Conservation (phyloP, 2,888 invertebrate species). For the Ellobium chinense region DNA sequence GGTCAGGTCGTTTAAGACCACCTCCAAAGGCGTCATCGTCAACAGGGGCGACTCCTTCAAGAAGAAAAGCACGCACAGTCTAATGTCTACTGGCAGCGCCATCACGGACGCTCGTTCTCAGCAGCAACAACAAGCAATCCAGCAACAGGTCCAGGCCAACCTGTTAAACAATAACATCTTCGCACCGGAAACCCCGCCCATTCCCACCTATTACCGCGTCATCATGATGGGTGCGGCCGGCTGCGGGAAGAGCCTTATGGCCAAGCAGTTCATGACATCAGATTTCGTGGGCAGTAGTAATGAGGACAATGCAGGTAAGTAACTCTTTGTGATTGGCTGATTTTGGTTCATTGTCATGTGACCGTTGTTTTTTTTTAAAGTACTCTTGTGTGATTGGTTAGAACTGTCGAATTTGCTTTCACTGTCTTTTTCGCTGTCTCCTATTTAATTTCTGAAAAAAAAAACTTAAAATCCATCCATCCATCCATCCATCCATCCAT, state of each 20-base stretch:
- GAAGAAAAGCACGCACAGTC: constrained; percentile 91
- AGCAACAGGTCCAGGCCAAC: constrained; percentile 28
- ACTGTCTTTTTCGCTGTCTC: too few relatives aligned
- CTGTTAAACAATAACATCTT: constrained; percentile 51
- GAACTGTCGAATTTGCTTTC: too few relatives aligned
- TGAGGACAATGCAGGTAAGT: constrained; percentile 44
- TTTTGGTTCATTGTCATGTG: too few relatives aligned
- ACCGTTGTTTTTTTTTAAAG: too few relatives aligned
- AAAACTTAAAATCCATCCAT: too few relatives aligned
- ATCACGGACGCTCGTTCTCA: constrained; percentile 46
- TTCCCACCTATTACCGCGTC: constrained; percentile 81
- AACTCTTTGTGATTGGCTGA: not conserved
- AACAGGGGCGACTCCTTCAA: constrained; percentile 96
- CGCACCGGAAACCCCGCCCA: constrained; percentile 25
- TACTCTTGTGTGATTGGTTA: too few relatives aligned
- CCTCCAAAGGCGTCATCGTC: constrained; percentile 92
- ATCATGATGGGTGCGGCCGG: constrained; percentile 85
- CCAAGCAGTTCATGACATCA: constrained; percentile 86
- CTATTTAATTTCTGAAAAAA: too few relatives aligned
- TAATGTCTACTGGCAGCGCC: constrained; percentile 84
- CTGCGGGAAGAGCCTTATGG: constrained; percentile 86
- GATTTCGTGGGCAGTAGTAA: constrained; percentile 83
- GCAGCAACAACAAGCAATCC: not conserved
- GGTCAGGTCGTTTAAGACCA: constrained; percentile 94
- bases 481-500: too few relatives aligned